Conservation (phyloP, 2,113 vertebrate species). For the Pleuronectes platessa region DNA sequence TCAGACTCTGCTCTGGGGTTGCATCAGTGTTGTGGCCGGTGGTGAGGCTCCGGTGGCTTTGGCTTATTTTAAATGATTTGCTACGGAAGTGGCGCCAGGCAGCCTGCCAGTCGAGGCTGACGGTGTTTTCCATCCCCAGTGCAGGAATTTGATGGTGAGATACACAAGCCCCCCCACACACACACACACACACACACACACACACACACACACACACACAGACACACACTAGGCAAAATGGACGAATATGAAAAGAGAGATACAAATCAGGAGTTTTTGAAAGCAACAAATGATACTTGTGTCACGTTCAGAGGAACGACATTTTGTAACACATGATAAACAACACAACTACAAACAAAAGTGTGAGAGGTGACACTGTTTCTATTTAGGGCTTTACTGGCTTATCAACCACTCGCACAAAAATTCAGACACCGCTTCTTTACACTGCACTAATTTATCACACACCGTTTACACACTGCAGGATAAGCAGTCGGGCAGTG, state of each 20-base stretch:
- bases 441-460: too few relatives aligned
- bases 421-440: too few relatives aligned
- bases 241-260: too few relatives aligned
- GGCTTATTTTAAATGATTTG: constrained; percentile 62
- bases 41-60: constrained; percentile 31
- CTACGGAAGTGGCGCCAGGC: constrained; percentile 11
- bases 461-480: too few relatives aligned
- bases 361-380: too few relatives aligned
- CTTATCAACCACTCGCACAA: too few relatives aligned
- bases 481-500: too few relatives aligned
- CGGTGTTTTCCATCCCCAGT: constrained; percentile 11
- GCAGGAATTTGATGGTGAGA: not conserved
- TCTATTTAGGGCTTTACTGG: too few relatives aligned
- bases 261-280: not conserved
- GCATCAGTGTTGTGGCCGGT: constrained; percentile 29
- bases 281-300: not conserved
- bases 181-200: not conserved
- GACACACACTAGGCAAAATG: not conserved
- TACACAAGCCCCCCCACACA: not conserved
- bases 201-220: not conserved
- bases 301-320: not conserved
- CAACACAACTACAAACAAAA: too few relatives aligned
- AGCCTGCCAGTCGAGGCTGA: constrained; percentile 20
- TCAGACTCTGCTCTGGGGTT: constrained; percentile 51
- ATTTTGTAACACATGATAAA: too few relatives aligned